Percentiles rank a stretch among this genome's conserved stretches.
Evolutionary conservation across 2,888 invertebrate genomes (phyloP).

Genomic region (Athetis lepigone): DNA sequence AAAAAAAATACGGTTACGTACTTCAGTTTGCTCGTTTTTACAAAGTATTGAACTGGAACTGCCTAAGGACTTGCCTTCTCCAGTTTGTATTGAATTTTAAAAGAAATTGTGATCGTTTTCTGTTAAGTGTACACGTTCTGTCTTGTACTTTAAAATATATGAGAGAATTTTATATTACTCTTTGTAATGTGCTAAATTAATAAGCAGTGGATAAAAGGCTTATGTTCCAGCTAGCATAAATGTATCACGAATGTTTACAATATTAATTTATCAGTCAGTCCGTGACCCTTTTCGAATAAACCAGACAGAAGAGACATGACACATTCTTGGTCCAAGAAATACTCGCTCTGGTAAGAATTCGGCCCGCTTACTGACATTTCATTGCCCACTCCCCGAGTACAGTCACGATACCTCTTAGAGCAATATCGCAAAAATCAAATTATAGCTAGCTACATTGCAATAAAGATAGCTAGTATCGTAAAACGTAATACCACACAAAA

Average conservation of each 20-base stretch:
- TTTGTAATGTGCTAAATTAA: background rate
- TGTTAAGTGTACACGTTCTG: background rate
- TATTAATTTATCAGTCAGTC: background rate
- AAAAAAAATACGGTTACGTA: constrained; percentile 36
- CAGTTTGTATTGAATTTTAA: constrained; percentile 45
- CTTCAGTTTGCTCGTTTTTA: constrained; percentile 51
- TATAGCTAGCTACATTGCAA: constrained; percentile 59
- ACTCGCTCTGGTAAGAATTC: constrained; percentile 20
- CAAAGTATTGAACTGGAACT: constrained; percentile 49
- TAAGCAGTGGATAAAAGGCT: background rate
- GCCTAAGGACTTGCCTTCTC: constrained; percentile 45
- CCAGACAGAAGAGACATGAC: background rate
- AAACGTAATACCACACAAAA: constrained; percentile 45
- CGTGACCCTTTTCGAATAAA: background rate
- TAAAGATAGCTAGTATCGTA: constrained; percentile 63
- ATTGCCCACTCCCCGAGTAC: constrained; percentile 50
- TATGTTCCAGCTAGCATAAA: background rate
- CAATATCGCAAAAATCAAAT: constrained; percentile 64
- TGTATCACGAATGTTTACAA: background rate
- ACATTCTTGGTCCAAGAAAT: constrained; percentile 17
- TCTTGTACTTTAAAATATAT: background rate
- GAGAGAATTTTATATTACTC: background rate
- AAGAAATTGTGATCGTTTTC: constrained; percentile 18
- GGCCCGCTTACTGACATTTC: constrained; percentile 45
- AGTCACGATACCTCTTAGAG: constrained; percentile 54